These are phyloP conservation scores for Drosophila algonquin DNA, from an alignment of 2,888 invertebrate species.

Conservation along the genomic window DNA sequence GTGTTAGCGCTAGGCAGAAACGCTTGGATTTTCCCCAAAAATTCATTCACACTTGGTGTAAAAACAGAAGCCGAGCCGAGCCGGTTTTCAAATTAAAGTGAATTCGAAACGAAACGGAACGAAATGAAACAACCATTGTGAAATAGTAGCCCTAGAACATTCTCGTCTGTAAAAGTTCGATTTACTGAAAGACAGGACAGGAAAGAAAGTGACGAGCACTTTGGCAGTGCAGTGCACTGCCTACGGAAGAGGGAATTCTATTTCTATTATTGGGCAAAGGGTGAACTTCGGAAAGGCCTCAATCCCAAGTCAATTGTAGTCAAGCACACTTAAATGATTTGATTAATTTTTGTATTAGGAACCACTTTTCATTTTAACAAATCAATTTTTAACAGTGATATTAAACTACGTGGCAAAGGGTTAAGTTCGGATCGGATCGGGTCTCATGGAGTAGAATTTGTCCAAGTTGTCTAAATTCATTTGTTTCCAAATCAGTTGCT, in stretches of 20 bases:
- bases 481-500: neutral
- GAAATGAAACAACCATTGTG: slow-evolving; percentile 40
- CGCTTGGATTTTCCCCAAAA: slow-evolving; percentile 28
- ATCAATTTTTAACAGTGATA: too few species aligned
- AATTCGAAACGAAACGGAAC: slow-evolving; percentile 7
- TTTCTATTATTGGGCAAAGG: slow-evolving; percentile 7
- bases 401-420: neutral
- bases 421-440: too few species aligned
- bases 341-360: neutral
- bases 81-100: slow-evolving; percentile 30
- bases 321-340: neutral
- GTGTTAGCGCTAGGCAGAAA: slow-evolving; percentile 1
- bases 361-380: too few species aligned
- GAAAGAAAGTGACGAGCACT: neutral
- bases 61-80: slow-evolving; percentile 28
- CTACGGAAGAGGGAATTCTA: neutral
- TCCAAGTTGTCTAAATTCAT: neutral
- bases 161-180: slow-evolving; percentile 23
- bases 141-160: slow-evolving; percentile 59
- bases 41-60: slow-evolving; percentile 66
- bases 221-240: neutral
- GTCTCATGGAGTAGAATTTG: neutral
- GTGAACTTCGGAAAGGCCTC: slow-evolving; percentile 7
- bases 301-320: neutral
- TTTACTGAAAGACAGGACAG: slow-evolving; percentile 10